A percentile compares a stretch with the other conserved stretches of the same genome.
These are phyloP conservation scores for Pterophyllum scalare DNA, from an alignment of 2,113 vertebrate genomes.

Conservation along the genomic window DNA sequence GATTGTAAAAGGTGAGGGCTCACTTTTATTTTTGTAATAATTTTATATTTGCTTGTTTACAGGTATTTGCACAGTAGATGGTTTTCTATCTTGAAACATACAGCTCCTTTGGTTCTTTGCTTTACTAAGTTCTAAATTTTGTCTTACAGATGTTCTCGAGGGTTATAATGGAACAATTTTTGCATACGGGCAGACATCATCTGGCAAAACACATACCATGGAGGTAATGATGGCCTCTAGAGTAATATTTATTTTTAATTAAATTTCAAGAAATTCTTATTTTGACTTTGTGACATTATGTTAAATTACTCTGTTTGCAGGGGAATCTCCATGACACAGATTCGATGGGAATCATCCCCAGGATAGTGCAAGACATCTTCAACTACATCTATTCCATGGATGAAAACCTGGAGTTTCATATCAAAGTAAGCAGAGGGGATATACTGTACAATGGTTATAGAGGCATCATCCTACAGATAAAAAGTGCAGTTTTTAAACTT, in stretches of 20 bases:
- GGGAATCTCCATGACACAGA: constrained; percentile 93
- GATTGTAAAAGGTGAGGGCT: constrained; percentile 95
- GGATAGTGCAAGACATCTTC: constrained; percentile 94
- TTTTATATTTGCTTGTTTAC: neutral
- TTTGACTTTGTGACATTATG: neutral
- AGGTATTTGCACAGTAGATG: neutral
- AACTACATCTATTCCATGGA: constrained; percentile 97
- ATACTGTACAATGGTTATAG: neutral
- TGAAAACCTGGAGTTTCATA: constrained; percentile 95
- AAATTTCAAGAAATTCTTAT: neutral
- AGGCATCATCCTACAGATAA: neutral
- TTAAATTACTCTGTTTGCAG: constrained; percentile 65
- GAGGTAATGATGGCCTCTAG: constrained; percentile 83
- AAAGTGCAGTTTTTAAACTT: neutral
- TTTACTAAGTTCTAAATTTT: neutral
- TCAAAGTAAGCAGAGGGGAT: constrained; percentile 82
- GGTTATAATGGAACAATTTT: constrained; percentile 99
- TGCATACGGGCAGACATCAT: constrained; percentile 97
- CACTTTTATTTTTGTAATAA: neutral
- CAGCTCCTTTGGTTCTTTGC: neutral
- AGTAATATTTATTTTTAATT: no score
- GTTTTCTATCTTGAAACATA: neutral
- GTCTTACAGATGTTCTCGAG: constrained; percentile 91
- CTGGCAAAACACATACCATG: constrained; percentile 99
- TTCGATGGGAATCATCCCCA: constrained; percentile 94